These are phyloP conservation scores for Cyrtodaria siliqua DNA, from an alignment of 2,888 invertebrate species.

Conservation along the genomic window DNA sequence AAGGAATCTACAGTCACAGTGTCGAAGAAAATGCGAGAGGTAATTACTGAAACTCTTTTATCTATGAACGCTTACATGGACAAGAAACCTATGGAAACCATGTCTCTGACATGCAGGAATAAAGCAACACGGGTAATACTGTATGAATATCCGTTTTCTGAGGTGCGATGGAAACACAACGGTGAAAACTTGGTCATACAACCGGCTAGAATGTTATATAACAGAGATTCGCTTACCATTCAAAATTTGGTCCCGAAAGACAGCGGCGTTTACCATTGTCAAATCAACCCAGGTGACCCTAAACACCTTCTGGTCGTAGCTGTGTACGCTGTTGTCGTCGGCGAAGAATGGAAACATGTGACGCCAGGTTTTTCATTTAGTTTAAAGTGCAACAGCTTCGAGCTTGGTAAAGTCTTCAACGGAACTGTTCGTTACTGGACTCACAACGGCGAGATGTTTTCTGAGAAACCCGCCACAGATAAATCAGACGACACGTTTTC, in stretches of 20 bases:
- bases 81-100: neutral
- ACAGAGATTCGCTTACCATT: slow-evolving; percentile 30
- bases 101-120: slow-evolving; percentile 33
- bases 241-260: slow-evolving; percentile 42
- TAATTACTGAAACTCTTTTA: no score
- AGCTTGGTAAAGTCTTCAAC: slow-evolving; percentile 36
- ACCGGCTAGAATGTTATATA: slow-evolving; percentile 38
- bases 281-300: slow-evolving; percentile 20
- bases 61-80: neutral
- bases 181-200: slow-evolving; percentile 40
- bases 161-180: slow-evolving; percentile 56
- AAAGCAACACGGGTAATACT: slow-evolving; percentile 24
- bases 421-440: slow-evolving; percentile 25
- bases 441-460: slow-evolving; percentile 9
- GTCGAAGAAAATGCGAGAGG: no score
- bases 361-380: slow-evolving; percentile 16
- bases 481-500: slow-evolving; percentile 10
- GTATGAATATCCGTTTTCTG: slow-evolving; percentile 25
- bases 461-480: slow-evolving; percentile 15
- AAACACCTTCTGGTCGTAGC: slow-evolving; percentile 22
- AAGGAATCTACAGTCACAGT: no score
- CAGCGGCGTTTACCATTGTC: slow-evolving; percentile 49
- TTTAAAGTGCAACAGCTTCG: slow-evolving; percentile 35
- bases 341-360: slow-evolving; percentile 17
- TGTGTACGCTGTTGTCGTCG: slow-evolving; percentile 43